phyloP scores from a whole-genome alignment of 1,140 invertebrate genomes.

The Eupristina koningsbergeri region DNA sequence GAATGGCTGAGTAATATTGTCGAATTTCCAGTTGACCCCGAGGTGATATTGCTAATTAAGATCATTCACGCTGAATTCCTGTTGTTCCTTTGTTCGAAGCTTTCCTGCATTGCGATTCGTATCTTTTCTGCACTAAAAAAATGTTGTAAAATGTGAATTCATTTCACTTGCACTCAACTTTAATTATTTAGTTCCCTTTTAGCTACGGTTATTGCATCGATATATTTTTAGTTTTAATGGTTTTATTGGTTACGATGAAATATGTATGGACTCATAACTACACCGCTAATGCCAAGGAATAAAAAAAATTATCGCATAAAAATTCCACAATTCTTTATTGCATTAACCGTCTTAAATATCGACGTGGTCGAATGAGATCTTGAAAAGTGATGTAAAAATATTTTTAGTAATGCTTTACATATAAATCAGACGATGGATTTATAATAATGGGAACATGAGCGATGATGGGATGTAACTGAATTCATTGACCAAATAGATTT shows the following conservation, averaged over 20 bases:
- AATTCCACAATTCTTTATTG: slow-evolving; percentile 1
- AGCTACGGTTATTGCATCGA: background rate
- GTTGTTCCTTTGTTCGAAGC: background rate
- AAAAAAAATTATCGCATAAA: background rate
- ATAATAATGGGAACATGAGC: background rate
- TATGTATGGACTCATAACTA: background rate
- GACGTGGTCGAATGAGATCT: background rate
- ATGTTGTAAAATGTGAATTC: background rate
- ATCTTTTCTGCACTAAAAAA: background rate
- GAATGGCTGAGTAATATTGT: background rate
- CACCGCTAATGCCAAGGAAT: background rate
- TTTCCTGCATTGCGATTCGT: background rate
- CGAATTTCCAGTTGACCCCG: background rate
- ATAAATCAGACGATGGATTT: background rate
- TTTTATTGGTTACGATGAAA: background rate
- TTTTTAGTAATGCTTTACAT: background rate
- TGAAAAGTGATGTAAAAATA: background rate
- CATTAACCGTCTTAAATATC: background rate
- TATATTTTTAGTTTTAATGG: background rate
- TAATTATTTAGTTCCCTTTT: background rate
- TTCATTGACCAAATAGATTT: slow-evolving; percentile 3
- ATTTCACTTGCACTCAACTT: background rate
- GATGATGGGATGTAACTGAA: background rate
- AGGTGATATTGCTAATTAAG: background rate
- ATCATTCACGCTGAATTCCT: background rate